These are phyloP conservation scores for Flabesymbios commensalis DNA, from an alignment of 2,888 invertebrate species.

Conservation along the genomic window DNA sequence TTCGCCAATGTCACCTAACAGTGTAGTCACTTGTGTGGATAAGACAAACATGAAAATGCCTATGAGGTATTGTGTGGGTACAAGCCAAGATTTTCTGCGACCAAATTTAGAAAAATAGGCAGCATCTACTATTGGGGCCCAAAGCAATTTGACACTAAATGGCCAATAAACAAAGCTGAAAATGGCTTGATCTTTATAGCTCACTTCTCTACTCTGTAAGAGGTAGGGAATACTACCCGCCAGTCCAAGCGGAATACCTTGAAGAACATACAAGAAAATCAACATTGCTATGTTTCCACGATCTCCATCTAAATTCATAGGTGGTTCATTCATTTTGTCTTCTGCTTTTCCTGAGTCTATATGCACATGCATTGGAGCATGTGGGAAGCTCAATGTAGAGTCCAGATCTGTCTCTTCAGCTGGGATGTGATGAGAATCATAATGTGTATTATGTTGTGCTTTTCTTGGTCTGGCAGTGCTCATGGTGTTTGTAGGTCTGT, in stretches of 20 bases:
- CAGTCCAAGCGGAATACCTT: conserved; percentile 87
- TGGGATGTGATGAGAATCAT: no score
- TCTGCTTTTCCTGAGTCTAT: not conserved
- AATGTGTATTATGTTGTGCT: no score
- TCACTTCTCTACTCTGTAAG: conserved; percentile 86
- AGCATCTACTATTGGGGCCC: conserved; percentile 98
- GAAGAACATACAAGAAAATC: conserved; percentile 86
- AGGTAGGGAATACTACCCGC: conserved; percentile 95
- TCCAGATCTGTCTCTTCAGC: not conserved
- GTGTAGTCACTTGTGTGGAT: conserved; percentile 68
- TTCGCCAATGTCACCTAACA: conserved; percentile 72
- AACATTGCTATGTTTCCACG: conserved; percentile 78
- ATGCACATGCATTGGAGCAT: not conserved
- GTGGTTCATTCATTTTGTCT: not conserved
- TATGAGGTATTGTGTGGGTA: conserved; percentile 88
- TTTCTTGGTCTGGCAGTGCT: no score
- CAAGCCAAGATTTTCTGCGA: conserved; percentile 84
- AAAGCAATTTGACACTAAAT: conserved; percentile 83
- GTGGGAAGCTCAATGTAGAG: conserved; percentile 3
- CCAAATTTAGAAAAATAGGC: conserved; percentile 83
- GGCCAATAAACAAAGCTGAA: conserved; percentile 92
- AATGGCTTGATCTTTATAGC: conserved; percentile 85
- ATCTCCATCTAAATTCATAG: conserved; percentile 42
- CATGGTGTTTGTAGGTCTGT: no score
- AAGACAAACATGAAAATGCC: conserved; percentile 87